phyloP scores from a whole-genome alignment of 2,797 vertebrate genomes.

The Astyanax mexicanus region DNA sequence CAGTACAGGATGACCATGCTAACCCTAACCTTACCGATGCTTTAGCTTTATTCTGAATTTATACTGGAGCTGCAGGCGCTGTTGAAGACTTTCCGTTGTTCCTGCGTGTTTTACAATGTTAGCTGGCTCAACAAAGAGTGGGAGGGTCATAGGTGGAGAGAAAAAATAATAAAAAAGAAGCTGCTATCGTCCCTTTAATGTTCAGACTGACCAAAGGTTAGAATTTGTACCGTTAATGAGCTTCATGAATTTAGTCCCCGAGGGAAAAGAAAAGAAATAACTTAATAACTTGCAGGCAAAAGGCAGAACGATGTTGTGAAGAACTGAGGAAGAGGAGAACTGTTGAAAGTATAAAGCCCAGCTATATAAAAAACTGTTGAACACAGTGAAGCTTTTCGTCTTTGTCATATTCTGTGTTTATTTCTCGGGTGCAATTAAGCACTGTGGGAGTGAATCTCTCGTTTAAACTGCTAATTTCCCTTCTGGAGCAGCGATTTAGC shows the following conservation, averaged over 20 bases:
- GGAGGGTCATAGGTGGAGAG: background rate
- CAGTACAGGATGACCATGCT: background rate
- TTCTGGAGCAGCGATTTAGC: background rate
- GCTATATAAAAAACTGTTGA: constrained; percentile 38
- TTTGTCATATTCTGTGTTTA: constrained; percentile 30
- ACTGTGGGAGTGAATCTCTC: background rate
- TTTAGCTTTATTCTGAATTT: background rate
- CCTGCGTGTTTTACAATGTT: background rate
- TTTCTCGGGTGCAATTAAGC: constrained; percentile 28
- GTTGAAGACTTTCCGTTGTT: background rate
- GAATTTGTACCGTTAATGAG: constrained; percentile 45
- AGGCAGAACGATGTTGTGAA: constrained; percentile 4
- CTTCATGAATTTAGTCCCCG: constrained; percentile 24
- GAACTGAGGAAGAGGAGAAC: constrained; percentile 4
- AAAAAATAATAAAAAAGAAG: background rate
- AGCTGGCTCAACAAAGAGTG: background rate
- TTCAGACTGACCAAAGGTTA: constrained; percentile 39
- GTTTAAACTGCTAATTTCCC: constrained; percentile 31
- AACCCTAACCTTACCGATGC: too few relatives aligned
- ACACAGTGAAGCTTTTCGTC: constrained; percentile 28
- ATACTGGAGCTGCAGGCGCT: background rate
- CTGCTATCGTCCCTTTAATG: constrained; percentile 12
- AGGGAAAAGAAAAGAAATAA: constrained; percentile 19
- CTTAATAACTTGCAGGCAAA: background rate
- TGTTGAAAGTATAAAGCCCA: constrained; percentile 5